Evolutionary conservation across 2,888 invertebrate genomes (phyloP).

Genomic region (Atrina japonica): DNA sequence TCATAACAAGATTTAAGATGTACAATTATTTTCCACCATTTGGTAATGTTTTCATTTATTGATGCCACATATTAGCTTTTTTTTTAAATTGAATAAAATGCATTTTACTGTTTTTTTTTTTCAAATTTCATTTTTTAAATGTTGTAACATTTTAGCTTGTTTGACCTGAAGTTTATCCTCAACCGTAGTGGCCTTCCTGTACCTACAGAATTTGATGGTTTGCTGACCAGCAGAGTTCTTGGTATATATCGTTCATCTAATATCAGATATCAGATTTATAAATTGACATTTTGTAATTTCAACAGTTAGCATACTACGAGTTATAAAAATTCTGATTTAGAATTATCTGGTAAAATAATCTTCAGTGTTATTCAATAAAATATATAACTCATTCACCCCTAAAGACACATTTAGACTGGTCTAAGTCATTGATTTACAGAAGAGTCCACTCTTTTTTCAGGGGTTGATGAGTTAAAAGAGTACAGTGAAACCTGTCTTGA

Average conservation of each 20-base stretch:
- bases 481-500: no score
- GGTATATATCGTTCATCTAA: constrained; percentile 34
- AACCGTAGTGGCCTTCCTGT: constrained; percentile 62
- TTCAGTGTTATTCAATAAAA: no score
- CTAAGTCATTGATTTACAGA: no score
- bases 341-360: no score
- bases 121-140: background rate
- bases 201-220: constrained; percentile 59
- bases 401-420: no score
- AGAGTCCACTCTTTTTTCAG: no score
- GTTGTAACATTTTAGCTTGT: constrained; percentile 73
- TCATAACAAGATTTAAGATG: no score
- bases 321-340: no score
- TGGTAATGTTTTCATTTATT: background rate
- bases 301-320: no score
- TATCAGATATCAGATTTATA: background rate
- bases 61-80: background rate
- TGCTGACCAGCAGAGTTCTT: constrained; percentile 52
- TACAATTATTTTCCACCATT: background rate
- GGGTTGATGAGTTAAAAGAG: no score
- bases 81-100: background rate
- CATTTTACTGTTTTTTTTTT: background rate
- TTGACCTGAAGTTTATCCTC: constrained; percentile 72
- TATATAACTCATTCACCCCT: no score
- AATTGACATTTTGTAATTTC: no score